Evolutionary conservation across 2,888 invertebrate species (phyloP), one percentile per base, ranked within the genome.

Genomic region (Ectropis crepuscularia): DNA sequence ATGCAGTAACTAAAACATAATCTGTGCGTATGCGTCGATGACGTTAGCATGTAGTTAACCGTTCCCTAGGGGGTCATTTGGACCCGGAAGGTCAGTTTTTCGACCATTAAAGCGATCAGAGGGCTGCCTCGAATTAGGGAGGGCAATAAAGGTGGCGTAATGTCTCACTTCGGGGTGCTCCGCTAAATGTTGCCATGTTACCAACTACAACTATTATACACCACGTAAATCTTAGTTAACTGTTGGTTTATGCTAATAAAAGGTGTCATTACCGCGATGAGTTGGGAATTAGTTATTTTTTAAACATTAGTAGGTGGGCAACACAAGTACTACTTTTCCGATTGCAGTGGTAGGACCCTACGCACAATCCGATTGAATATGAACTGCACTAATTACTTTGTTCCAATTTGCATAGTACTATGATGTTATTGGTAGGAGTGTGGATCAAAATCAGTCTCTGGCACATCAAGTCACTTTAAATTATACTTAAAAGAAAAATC

Each of bases 51-150:
- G 78, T 78, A 81, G 78, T 80, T 85, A 89, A 91, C 80, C 82
- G 84, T 79, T 81, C 92, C 86, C 90, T 39, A 16, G 83, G 74
- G 89, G 81, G 82, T 85, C 82, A 81, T 90, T 88, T 79, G 57
- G 81, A 74, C 69, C 83, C 82, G 84, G 80, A 84, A 88, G 91
- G 91, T 89, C 91, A 92, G 90, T 92, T 91, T 90, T 90, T 91
- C 87, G 89, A 74, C 82, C 89, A 89, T 92, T 92, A 91, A 83
- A 83, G 83, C 84, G 82, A 85, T 87, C 88, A 86, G 86, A 83
- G 88, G 88, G 88, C 83, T 74, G 67, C 74, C 72, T 76, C 61
- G 87, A 87, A 90, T 89, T 89, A 88, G 85, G 78, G 75, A 76
- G 73, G 75, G 85, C 78, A 79, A 87, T 92, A 90, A 91, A 90